phyloP scores from a whole-genome alignment of 2,797 vertebrate genomes.

The Enteromius paludinosus region DNA sequence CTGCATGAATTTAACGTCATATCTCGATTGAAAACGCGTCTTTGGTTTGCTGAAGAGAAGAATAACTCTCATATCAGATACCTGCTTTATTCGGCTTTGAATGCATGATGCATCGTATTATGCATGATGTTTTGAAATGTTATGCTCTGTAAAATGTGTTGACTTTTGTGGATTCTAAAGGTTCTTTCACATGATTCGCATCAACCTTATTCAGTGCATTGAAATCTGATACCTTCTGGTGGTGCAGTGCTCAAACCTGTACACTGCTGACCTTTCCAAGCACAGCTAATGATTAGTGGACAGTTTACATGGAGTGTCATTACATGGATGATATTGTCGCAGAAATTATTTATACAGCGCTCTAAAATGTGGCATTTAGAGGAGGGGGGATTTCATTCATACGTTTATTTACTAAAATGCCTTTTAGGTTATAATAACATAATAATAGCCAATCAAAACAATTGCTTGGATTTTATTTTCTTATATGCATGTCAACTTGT shows the following conservation, averaged over 20 bases:
- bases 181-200: conserved; percentile 13
- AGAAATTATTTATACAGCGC: background rate
- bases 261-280: conserved; percentile 5
- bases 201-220: background rate
- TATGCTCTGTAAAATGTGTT: conserved; percentile 18
- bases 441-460: background rate
- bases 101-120: conserved; percentile 60
- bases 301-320: background rate
- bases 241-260: background rate
- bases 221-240: background rate
- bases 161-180: conserved; percentile 27
- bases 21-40: conserved; percentile 15
- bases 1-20: conserved; percentile 54
- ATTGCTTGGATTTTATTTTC: background rate
- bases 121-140: conserved; percentile 68
- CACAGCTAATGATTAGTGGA: background rate
- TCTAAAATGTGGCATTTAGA: background rate
- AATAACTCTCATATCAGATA: conserved; percentile 61
- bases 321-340: background rate
- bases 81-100: conserved; percentile 59
- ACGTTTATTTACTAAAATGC: background rate
- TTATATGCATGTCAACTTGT: background rate
- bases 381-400: background rate
- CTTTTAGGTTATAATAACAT: background rate
- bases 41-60: conserved; percentile 44